These are phyloP conservation scores for Choloepus hoffmanni DNA, from an alignment of 2,113 vertebrate genomes.

Conservation along the genomic window DNA sequence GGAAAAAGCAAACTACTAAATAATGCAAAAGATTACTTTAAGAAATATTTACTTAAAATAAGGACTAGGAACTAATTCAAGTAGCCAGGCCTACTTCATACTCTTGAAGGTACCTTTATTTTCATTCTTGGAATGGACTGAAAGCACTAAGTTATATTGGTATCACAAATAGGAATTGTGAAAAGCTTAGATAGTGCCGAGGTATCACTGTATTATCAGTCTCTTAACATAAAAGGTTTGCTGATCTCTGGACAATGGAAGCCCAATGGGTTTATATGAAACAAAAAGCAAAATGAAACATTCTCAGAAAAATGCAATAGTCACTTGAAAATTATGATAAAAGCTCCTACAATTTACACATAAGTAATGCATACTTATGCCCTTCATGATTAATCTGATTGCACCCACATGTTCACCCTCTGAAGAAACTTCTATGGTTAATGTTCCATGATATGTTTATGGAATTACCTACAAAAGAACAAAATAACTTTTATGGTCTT, in stretches of 20 bases:
- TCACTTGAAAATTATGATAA: background rate
- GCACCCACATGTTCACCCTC: background rate
- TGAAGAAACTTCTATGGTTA: background rate
- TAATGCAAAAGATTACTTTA: background rate
- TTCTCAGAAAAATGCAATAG: background rate
- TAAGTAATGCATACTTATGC: background rate
- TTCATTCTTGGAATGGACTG: background rate
- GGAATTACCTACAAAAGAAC: background rate
- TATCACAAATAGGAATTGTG: background rate
- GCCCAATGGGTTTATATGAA: background rate
- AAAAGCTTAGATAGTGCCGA: background rate
- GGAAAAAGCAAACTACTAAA: background rate
- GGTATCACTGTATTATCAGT: background rate
- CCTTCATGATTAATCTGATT: background rate
- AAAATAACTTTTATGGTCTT: background rate
- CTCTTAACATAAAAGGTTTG: background rate
- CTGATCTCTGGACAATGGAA: background rate
- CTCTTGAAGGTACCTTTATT: background rate
- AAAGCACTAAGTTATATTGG: background rate
- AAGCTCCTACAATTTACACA: background rate
- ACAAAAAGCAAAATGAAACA: background rate
- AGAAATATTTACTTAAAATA: conserved; percentile 6
- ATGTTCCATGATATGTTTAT: background rate
- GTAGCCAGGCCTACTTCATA: background rate
- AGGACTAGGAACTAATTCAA: conserved; percentile 1